Evolutionary conservation across 92 coral and sea anemone genomes (phyloP).

Genomic region (Siderastrea radians): DNA sequence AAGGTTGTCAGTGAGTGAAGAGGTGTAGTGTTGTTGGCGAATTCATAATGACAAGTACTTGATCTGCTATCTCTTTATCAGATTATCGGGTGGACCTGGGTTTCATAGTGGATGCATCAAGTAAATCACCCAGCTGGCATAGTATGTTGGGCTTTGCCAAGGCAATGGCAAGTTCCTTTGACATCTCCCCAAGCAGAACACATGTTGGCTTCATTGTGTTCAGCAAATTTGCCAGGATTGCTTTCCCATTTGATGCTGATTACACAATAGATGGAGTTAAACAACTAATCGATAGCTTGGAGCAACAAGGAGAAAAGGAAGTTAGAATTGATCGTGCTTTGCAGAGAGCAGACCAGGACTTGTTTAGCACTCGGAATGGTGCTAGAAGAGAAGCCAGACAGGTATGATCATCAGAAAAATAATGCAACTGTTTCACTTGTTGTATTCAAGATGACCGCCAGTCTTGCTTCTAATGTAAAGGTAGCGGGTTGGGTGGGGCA

Average conservation of each 20-base stretch:
- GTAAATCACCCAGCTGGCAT: slow-evolving; percentile 36
- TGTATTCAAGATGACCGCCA: no score
- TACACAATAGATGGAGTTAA: slow-evolving; percentile 47
- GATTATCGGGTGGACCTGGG: slow-evolving; percentile 74
- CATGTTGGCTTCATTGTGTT: slow-evolving; percentile 78
- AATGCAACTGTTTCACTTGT: no score
- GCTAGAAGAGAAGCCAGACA: slow-evolving; percentile 63
- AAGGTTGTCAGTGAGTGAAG: no score
- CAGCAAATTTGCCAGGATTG: slow-evolving; percentile 62
- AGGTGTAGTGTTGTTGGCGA: no score
- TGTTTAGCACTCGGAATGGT: slow-evolving; percentile 73
- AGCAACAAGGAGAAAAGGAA: slow-evolving; percentile 39
- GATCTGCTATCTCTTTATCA: background rate
- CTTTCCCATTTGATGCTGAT: slow-evolving; percentile 69
- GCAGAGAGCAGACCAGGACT: slow-evolving; percentile 58
- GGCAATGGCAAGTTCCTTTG: slow-evolving; percentile 62
- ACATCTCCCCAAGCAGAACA: slow-evolving; percentile 65
- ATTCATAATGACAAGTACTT: background rate
- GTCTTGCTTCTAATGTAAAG: no score
- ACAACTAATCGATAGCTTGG: slow-evolving; percentile 64
- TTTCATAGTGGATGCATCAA: slow-evolving; percentile 72
- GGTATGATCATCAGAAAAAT: slow-evolving; percentile 29
- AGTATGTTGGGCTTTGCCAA: slow-evolving; percentile 40
- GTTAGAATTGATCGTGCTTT: slow-evolving; percentile 75
- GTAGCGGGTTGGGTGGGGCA: no score